Evolutionary conservation across 2,888 invertebrate genomes (phyloP).

Genomic region (Papilio protenor): DNA sequence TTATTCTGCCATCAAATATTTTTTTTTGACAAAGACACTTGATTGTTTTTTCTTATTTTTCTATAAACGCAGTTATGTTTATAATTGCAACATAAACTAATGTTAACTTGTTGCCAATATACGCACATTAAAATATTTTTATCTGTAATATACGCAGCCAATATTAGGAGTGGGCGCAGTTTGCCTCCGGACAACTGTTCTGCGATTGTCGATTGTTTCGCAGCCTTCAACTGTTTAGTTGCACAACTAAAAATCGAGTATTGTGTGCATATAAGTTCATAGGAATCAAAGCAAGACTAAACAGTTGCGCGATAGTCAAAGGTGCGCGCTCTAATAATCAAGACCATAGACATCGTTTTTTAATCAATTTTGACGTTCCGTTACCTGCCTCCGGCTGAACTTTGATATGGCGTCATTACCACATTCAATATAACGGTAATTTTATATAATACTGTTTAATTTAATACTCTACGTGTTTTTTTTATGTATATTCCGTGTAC

Average conservation of each 20-base stretch:
- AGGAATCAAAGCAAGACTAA: background rate
- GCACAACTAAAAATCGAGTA: no score
- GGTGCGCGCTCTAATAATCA: background rate
- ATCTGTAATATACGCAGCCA: no score
- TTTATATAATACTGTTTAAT: slow-evolving; percentile 34
- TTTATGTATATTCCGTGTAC: background rate
- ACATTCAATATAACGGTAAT: slow-evolving; percentile 22
- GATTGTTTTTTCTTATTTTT: background rate
- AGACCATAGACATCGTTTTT: slow-evolving; percentile 10
- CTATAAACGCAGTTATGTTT: no score
- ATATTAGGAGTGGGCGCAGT: no score
- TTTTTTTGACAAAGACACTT: background rate
- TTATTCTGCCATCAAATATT: background rate
- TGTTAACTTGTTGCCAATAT: no score
- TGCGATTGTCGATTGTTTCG: no score
- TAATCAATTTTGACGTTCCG: slow-evolving; percentile 33
- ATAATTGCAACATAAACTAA: no score
- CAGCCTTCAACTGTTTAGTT: no score
- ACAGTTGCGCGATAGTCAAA: background rate
- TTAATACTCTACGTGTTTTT: slow-evolving; percentile 19
- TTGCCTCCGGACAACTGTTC: no score
- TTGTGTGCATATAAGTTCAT: no score
- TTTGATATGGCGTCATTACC: slow-evolving; percentile 35
- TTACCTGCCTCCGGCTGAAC: slow-evolving; percentile 34
- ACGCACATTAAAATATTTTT: no score